These are phyloP conservation scores for Catocala sponsa DNA, from an alignment of 2,888 invertebrate species.

Conservation along the genomic window DNA sequence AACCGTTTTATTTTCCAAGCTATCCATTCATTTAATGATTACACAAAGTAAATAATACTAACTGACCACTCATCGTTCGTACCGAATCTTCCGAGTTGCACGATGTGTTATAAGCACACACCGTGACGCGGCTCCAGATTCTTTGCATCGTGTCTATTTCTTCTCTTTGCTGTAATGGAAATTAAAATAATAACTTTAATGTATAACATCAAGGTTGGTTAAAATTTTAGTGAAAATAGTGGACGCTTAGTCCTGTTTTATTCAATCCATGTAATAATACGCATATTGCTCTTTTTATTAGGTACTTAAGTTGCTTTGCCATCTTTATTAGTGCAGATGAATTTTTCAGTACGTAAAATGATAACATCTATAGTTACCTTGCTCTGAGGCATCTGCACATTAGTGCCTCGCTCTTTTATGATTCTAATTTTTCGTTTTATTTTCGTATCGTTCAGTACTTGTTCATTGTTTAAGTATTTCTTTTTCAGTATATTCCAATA, in stretches of 20 bases:
- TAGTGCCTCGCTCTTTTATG: constrained; percentile 79
- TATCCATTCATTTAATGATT: no score
- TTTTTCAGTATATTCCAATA: constrained; percentile 81
- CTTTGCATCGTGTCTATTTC: constrained; percentile 84
- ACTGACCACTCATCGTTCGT: constrained; percentile 80
- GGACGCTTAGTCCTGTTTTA: no score
- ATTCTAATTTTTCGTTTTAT: constrained; percentile 75
- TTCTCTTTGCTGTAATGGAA: constrained; percentile 74
- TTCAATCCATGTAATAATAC: no score
- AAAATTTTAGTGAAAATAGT: no score
- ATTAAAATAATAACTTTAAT: neutral
- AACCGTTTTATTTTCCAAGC: no score
- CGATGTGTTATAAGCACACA: constrained; percentile 73
- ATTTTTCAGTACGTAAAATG: neutral
- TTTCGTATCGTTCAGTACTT: constrained; percentile 59
- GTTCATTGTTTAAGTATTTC: constrained; percentile 68
- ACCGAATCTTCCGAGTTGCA: constrained; percentile 72
- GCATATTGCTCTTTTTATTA: no score
- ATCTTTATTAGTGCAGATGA: no score
- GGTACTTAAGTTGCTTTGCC: no score
- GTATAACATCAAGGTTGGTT: no score
- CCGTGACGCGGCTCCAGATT: constrained; percentile 81
- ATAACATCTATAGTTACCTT: constrained; percentile 62
- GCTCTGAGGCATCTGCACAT: constrained; percentile 82
- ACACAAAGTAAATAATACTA: constrained; percentile 37